phyloP scores from a whole-genome alignment of 2,797 vertebrate species.

The Carduelis carduelis region DNA sequence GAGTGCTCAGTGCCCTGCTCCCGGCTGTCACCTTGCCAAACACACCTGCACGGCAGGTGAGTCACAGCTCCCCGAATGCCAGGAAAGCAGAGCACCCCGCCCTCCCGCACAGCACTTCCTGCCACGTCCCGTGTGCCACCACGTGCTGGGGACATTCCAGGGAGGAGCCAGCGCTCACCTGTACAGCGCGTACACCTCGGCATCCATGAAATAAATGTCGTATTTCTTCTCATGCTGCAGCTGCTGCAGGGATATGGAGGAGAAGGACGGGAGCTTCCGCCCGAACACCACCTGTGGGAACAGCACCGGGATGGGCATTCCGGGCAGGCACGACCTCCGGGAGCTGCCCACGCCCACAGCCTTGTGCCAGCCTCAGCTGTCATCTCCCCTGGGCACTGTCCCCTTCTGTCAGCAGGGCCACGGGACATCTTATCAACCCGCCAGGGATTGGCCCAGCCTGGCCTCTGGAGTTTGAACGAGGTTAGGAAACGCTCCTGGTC shows the following conservation, averaged over 20 bases:
- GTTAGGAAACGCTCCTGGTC: background rate
- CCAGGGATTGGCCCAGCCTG: background rate
- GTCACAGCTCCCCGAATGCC: background rate
- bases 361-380: background rate
- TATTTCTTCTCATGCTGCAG: slow-evolving; percentile 90
- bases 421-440: background rate
- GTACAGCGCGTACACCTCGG: slow-evolving; percentile 85
- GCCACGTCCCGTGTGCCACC: background rate
- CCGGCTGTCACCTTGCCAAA: background rate
- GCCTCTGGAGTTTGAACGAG: slow-evolving; percentile 18
- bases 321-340: rapidly evolving
- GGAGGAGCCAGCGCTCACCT: slow-evolving; percentile 74
- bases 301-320: background rate
- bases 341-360: background rate
- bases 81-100: background rate
- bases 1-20: background rate
- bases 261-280: slow-evolving; percentile 82
- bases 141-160: rapidly evolving
- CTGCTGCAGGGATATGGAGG: slow-evolving; percentile 79
- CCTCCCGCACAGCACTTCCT: background rate
- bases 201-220: slow-evolving; percentile 89
- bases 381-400: background rate
- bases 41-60: background rate
- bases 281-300: slow-evolving; percentile 89
- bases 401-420: background rate